Conservation (phyloP, 2,888 invertebrate genomes). For the Trachelus troglodyta region DNA sequence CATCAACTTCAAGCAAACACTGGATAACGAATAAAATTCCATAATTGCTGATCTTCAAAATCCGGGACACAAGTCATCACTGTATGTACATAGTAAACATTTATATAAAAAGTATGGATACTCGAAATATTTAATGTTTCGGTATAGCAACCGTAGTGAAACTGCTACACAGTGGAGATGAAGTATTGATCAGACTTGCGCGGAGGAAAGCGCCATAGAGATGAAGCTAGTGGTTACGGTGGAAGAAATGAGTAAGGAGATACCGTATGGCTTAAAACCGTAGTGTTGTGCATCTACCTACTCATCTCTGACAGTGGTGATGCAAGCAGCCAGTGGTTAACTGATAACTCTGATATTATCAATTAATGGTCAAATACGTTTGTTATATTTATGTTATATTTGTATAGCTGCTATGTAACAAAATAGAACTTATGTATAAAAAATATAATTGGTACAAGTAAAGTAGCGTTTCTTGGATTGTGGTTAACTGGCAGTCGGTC, state of each 20-base stretch:
- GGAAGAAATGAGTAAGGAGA: too few relatives aligned
- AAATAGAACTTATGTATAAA: background rate
- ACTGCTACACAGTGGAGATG: constrained; percentile 43
- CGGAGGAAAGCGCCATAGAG: constrained; percentile 28
- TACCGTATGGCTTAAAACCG: too few relatives aligned
- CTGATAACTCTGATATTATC: background rate
- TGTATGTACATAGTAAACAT: background rate
- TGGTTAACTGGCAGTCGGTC: background rate
- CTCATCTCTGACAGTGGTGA: background rate
- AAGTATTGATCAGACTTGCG: constrained; percentile 35
- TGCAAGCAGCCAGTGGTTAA: background rate
- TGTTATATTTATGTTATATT: background rate
- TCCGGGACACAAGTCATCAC: background rate
- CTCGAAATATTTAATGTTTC: background rate
- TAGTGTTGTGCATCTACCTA: too few relatives aligned
- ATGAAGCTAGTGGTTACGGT: background rate
- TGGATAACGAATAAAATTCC: background rate
- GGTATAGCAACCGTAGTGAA: background rate
- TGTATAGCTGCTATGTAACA: background rate
- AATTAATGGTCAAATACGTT: background rate
- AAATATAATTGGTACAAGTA: background rate
- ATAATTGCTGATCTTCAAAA: background rate
- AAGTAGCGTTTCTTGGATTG: background rate
- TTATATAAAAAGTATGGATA: background rate
- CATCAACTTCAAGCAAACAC: constrained; percentile 6